These are phyloP conservation scores for Spea multiplicata DNA, from an alignment of 2,113 vertebrate genomes.

Conservation along the genomic window DNA sequence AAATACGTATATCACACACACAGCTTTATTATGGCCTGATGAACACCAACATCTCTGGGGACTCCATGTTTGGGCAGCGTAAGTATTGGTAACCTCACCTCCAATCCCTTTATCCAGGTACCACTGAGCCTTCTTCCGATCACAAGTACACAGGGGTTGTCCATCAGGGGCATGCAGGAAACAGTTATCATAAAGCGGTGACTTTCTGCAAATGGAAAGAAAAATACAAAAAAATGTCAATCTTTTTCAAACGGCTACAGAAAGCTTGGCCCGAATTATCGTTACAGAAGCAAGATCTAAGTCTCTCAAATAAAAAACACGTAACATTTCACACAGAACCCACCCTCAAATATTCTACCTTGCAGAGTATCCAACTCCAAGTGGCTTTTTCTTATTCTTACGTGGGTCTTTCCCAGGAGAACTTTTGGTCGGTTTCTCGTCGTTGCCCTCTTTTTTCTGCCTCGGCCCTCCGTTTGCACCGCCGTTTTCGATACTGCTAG, in stretches of 20 bases:
- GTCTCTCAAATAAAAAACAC: too few species aligned
- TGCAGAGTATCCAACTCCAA: slow-evolving; percentile 88
- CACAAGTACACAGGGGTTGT: slow-evolving; percentile 94
- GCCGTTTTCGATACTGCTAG: slow-evolving; percentile 60
- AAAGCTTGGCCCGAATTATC: too few species aligned
- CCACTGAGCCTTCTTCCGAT: slow-evolving; percentile 97
- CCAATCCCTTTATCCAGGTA: slow-evolving; percentile 96
- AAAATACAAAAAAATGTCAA: background rate
- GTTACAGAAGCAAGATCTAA: too few species aligned
- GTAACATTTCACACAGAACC: too few species aligned
- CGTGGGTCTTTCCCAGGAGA: slow-evolving; percentile 83
- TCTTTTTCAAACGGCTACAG: too few species aligned
- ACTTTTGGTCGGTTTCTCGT: slow-evolving; percentile 66
- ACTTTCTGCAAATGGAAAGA: slow-evolving; percentile 75
- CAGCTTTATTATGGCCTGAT: too few species aligned
- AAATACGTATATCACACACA: too few species aligned
- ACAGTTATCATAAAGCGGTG: slow-evolving; percentile 96
- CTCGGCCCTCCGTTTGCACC: slow-evolving; percentile 61
- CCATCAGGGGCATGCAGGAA: slow-evolving; percentile 94
- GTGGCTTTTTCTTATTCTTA: slow-evolving; percentile 81
- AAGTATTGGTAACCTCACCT: slow-evolving; percentile 66
- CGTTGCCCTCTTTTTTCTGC: slow-evolving; percentile 57
- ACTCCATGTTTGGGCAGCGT: background rate
- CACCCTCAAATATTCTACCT: slow-evolving; percentile 65
- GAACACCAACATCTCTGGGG: too few species aligned